phyloP scores from a whole-genome alignment of 2,113 vertebrate genomes.

The Falco punctatus region DNA sequence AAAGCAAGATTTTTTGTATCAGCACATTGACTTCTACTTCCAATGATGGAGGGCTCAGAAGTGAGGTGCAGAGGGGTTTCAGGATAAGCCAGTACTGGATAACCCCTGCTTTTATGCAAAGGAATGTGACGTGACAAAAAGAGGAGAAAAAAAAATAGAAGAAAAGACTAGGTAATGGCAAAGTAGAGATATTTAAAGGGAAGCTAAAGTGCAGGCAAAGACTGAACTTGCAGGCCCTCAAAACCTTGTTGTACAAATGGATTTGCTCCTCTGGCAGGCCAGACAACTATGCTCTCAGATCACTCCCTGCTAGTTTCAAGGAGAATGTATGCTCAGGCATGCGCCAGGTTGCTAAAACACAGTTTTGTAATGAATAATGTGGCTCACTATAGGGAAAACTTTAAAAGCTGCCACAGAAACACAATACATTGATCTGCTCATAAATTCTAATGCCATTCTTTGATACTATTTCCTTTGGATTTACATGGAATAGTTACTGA shows the following conservation, averaged over 20 bases:
- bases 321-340: background rate
- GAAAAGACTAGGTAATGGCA: background rate
- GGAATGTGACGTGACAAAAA: background rate
- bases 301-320: background rate
- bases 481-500: background rate
- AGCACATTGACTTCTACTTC: background rate
- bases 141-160: background rate
- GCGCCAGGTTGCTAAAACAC: background rate
- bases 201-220: background rate
- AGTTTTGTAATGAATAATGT: background rate
- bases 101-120: background rate
- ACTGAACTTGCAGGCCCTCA: background rate
- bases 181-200: background rate
- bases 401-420: background rate
- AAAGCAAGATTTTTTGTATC: background rate
- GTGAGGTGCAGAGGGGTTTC: background rate
- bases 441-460: background rate
- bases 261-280: background rate
- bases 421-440: background rate
- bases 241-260: background rate
- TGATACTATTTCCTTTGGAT: background rate
- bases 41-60: background rate
- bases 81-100: background rate
- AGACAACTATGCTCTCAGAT: background rate
- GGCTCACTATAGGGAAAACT: background rate